Evolutionary conservation across 2,888 invertebrate species (phyloP).

Genomic region (Lordiphosa fenestrarum): DNA sequence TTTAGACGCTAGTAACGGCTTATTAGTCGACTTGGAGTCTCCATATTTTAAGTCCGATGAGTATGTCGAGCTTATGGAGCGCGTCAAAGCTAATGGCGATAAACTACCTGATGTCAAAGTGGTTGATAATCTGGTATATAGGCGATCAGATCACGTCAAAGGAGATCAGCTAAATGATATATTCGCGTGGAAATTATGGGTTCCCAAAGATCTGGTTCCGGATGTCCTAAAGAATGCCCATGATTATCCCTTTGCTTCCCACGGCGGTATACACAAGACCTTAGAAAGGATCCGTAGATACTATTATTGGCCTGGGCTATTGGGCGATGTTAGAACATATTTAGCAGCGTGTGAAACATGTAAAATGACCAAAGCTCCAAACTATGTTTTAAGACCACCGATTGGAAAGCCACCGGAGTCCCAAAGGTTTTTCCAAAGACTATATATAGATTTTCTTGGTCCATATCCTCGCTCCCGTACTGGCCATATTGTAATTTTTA

Average conservation of each 20-base stretch:
- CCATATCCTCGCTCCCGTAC: conserved; percentile 3
- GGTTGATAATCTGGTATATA: conserved; percentile 19
- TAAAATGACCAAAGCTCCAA: background rate
- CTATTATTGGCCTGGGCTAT: conserved; percentile 3
- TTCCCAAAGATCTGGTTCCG: conserved; percentile 5
- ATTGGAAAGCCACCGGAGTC: background rate
- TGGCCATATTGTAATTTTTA: no score
- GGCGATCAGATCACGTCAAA: conserved; percentile 11
- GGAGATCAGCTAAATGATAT: conserved; percentile 11
- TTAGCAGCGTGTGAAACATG: background rate
- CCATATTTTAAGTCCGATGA: conserved; percentile 19
- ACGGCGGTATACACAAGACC: conserved; percentile 11
- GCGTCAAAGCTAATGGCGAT: no score
- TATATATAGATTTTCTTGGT: conserved; percentile 1
- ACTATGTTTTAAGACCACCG: background rate
- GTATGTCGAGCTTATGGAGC: no score
- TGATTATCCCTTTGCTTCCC: background rate
- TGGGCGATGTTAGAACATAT: background rate
- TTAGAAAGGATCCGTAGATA: background rate
- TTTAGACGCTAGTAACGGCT: conserved; percentile 1
- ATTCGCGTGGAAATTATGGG: conserved; percentile 38
- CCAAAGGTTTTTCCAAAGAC: background rate
- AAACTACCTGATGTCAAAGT: no score
- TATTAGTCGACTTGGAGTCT: conserved; percentile 22
- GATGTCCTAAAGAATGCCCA: background rate